Evolutionary conservation across 2,888 invertebrate genomes (phyloP).

Genomic region (Synergus umbraculus): DNA sequence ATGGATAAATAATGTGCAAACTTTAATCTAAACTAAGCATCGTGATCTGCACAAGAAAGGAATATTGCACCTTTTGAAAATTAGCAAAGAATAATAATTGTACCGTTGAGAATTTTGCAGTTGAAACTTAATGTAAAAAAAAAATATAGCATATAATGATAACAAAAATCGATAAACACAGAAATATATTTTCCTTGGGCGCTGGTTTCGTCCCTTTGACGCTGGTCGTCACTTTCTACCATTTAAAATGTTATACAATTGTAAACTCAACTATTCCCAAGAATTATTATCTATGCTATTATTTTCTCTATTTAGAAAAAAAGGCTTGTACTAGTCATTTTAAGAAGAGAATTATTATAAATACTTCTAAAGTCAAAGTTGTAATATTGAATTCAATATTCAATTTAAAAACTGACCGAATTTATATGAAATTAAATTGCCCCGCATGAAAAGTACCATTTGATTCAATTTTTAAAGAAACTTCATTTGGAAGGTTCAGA

Average conservation of each 20-base stretch:
- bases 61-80: conserved; percentile 8
- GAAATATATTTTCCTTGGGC: conserved; percentile 51
- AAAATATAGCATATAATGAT: conserved; percentile 16
- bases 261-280: not conserved
- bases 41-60: not conserved
- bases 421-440: no score
- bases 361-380: not conserved
- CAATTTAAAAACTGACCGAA: not conserved
- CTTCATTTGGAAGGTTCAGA: no score
- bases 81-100: not conserved
- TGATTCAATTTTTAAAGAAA: no score
- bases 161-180: conserved; percentile 26
- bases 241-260: not conserved
- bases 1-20: not conserved
- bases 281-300: not conserved
- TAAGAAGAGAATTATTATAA: not conserved
- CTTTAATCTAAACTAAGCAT: not conserved
- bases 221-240: conserved; percentile 61
- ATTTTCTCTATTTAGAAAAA: not conserved
- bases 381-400: not conserved
- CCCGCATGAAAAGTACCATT: no score
- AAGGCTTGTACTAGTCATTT: not conserved
- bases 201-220: conserved; percentile 65
- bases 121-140: conserved; percentile 31
- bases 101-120: conserved; percentile 22